A percentile compares a stretch with the other conserved stretches of the same genome.
Evolutionary conservation across 2,113 vertebrate genomes (phyloP).

Genomic region (Oreotragus oreotragus): DNA sequence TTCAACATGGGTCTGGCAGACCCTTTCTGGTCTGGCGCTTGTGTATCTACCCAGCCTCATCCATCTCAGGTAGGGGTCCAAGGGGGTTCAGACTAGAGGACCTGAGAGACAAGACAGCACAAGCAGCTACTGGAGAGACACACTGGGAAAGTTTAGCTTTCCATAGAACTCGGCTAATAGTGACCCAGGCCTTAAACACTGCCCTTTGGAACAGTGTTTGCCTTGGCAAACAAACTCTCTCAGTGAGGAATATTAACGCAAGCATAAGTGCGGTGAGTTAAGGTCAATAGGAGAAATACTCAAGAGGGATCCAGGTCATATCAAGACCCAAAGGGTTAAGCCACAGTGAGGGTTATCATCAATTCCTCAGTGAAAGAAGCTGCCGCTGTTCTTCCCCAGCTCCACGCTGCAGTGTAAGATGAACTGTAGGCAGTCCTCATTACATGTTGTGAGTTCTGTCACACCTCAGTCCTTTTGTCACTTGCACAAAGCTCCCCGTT

Average conservation of each 20-base stretch:
- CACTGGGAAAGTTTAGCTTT: background rate
- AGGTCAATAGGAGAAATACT: background rate
- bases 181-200: background rate
- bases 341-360: background rate
- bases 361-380: background rate
- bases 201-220: background rate
- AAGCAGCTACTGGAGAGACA: background rate
- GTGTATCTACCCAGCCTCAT: background rate
- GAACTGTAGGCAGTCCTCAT: background rate
- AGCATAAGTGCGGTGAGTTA: background rate
- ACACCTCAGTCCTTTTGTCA: constrained; percentile 27
- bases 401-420: background rate
- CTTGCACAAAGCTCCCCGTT: background rate
- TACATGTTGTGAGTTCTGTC: background rate
- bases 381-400: background rate
- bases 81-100: background rate
- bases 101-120: background rate
- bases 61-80: background rate
- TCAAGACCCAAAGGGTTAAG: background rate
- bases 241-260: background rate
- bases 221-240: background rate
- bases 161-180: background rate
- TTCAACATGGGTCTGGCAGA: background rate
- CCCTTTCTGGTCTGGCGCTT: background rate
- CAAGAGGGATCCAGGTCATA: background rate